A percentile compares a stretch with the other conserved stretches of the same genome.
phyloP scores from a whole-genome alignment of 2,888 invertebrate species.

The Erebia aethiops region DNA sequence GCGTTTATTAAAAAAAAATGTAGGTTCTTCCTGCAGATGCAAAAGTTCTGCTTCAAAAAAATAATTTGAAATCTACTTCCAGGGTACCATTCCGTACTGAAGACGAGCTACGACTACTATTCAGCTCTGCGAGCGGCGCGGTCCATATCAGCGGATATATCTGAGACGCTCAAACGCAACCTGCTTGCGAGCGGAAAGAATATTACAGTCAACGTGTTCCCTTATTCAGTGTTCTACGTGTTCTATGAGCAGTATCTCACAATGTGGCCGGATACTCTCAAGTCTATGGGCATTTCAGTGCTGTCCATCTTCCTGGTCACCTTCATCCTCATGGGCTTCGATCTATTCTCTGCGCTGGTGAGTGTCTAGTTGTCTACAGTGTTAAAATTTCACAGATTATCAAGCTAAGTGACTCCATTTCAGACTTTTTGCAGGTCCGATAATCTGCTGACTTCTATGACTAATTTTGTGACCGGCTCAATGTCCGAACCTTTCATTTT shows the following conservation, averaged over 20 bases:
- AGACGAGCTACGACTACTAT: slow-evolving; percentile 95
- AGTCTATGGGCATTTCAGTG: slow-evolving; percentile 94
- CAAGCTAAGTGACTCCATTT: no score
- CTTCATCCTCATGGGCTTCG: slow-evolving; percentile 95
- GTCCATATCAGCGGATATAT: slow-evolving; percentile 91
- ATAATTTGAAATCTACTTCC: background rate
- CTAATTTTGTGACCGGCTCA: no score
- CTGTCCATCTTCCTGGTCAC: slow-evolving; percentile 97
- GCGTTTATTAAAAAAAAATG: no score
- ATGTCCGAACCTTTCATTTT: no score
- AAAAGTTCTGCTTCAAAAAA: background rate
- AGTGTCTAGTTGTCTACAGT: slow-evolving; percentile 43
- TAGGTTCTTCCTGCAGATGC: no score
- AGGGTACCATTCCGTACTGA: slow-evolving; percentile 96
- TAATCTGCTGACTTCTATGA: no score
- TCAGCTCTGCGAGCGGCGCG: slow-evolving; percentile 92
- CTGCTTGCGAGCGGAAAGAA: slow-evolving; percentile 73
- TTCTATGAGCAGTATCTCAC: slow-evolving; percentile 99
- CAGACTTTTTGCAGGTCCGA: no score
- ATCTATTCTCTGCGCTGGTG: slow-evolving; percentile 92
- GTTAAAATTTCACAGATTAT: no score
- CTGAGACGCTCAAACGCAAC: slow-evolving; percentile 87
- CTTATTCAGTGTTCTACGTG: slow-evolving; percentile 98
- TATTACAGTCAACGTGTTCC: slow-evolving; percentile 87
- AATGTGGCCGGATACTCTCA: slow-evolving; percentile 95